phyloP scores from a whole-genome alignment of 2,113 vertebrate genomes.

The Eptesicus fuscus region DNA sequence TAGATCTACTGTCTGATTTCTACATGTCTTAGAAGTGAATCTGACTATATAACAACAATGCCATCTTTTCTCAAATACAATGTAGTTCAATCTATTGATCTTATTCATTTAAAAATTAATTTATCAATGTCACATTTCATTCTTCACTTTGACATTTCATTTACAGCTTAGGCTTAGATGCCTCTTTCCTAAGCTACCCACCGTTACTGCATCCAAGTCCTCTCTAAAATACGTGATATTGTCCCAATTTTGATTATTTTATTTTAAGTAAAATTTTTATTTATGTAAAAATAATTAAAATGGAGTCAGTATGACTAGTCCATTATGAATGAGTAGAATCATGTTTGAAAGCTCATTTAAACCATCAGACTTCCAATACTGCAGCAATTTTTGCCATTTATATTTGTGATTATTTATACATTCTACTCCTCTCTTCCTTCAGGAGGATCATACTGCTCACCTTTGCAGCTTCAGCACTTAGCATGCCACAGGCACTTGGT shows the following conservation, averaged over 20 bases:
- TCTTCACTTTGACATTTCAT: neutral
- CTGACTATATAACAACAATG: neutral
- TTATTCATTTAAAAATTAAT: conserved; percentile 35
- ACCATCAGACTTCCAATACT: neutral
- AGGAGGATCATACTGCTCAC: neutral
- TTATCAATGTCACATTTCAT: neutral
- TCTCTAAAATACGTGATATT: neutral
- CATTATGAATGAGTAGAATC: neutral
- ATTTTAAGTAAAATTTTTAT: neutral
- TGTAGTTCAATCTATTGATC: neutral
- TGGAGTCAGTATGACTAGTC: neutral
- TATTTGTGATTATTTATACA: neutral
- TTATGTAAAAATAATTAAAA: neutral
- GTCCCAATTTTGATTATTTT: neutral
- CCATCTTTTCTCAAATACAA: neutral
- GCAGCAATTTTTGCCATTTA: neutral
- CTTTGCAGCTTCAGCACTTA: neutral
- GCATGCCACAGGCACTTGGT: neutral
- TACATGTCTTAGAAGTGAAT: neutral
- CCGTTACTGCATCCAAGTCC: neutral
- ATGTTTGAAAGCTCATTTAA: neutral
- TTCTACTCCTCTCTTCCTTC: no score
- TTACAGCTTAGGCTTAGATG: neutral
- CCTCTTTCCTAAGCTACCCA: neutral
- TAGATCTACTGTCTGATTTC: neutral